Evolutionary conservation across 2,113 vertebrate genomes (phyloP).

Genomic region (Gobio gobio): DNA sequence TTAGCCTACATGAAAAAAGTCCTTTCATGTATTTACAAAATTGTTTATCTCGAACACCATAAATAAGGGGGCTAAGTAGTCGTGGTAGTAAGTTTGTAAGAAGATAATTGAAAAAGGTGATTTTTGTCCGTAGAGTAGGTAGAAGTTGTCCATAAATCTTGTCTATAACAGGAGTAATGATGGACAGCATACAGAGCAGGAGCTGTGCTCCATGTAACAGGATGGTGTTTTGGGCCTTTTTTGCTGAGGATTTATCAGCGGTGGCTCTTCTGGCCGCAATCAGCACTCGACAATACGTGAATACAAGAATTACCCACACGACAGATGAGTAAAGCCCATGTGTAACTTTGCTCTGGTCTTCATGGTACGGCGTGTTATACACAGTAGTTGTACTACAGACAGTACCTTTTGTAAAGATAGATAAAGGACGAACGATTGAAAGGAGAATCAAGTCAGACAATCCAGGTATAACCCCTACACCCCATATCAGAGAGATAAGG

Average conservation of each 20-base stretch:
- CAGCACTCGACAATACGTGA: slow-evolving; percentile 67
- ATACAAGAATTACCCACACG: slow-evolving; percentile 62
- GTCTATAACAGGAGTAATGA: slow-evolving; percentile 52
- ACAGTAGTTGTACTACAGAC: slow-evolving; percentile 50
- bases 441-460: slow-evolving; percentile 67
- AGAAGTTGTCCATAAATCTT: background rate
- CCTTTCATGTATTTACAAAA: slow-evolving; percentile 50
- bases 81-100: slow-evolving; percentile 60
- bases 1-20: slow-evolving; percentile 7
- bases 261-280: slow-evolving; percentile 48
- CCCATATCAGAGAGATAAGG: slow-evolving; percentile 68
- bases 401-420: slow-evolving; percentile 47
- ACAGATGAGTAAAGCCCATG: slow-evolving; percentile 56
- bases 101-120: slow-evolving; percentile 56
- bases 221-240: slow-evolving; percentile 67
- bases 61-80: slow-evolving; percentile 69
- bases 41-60: slow-evolving; percentile 65
- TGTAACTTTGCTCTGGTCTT: background rate
- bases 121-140: slow-evolving; percentile 28
- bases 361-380: slow-evolving; percentile 53
- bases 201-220: slow-evolving; percentile 68
- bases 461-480: slow-evolving; percentile 53
- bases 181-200: slow-evolving; percentile 61
- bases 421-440: slow-evolving; percentile 55
- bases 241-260: slow-evolving; percentile 52